These are phyloP conservation scores for Ceratitis capitata DNA, from an alignment of 1,140 invertebrate genomes.

Conservation along the genomic window DNA sequence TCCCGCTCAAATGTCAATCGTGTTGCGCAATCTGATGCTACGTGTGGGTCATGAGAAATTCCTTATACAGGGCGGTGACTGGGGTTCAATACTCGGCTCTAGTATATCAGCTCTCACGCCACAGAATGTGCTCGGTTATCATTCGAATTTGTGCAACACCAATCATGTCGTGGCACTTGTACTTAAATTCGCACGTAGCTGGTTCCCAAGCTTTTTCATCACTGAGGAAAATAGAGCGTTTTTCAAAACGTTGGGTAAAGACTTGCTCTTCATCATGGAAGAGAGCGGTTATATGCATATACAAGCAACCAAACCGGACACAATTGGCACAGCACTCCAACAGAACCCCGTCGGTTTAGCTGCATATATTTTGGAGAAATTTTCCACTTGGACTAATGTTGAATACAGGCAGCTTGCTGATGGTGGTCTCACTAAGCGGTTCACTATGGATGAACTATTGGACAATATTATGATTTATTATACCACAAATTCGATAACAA, in stretches of 20 bases:
- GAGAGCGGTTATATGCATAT: constrained; percentile 86
- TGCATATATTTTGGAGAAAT: constrained; percentile 88
- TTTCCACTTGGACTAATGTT: constrained; percentile 78
- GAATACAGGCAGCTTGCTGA: constrained; percentile 70
- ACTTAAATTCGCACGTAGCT: constrained; percentile 51
- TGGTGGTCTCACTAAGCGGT: constrained; percentile 77
- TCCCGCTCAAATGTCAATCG: constrained; percentile 72
- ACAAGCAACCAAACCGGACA: constrained; percentile 91
- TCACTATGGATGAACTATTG: constrained; percentile 78
- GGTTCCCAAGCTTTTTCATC: constrained; percentile 69
- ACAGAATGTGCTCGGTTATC: constrained; percentile 70
- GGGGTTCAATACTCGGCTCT: constrained; percentile 74
- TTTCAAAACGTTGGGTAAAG: constrained; percentile 71
- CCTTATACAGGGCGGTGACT: constrained; percentile 86
- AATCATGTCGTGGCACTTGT: constrained; percentile 57
- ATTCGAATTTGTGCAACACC: constrained; percentile 74
- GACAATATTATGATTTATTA: constrained; percentile 93
- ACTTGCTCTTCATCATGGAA: constrained; percentile 68
- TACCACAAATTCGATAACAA: constrained; percentile 79
- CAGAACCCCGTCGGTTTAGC: constrained; percentile 81
- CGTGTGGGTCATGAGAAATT: constrained; percentile 80
- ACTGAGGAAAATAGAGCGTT: constrained; percentile 68
- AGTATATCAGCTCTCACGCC: constrained; percentile 76
- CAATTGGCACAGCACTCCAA: constrained; percentile 74
- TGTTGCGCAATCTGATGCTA: constrained; percentile 86